These are phyloP conservation scores for Phyllotreta striolata DNA, from an alignment of 2,888 invertebrate genomes.

Conservation along the genomic window DNA sequence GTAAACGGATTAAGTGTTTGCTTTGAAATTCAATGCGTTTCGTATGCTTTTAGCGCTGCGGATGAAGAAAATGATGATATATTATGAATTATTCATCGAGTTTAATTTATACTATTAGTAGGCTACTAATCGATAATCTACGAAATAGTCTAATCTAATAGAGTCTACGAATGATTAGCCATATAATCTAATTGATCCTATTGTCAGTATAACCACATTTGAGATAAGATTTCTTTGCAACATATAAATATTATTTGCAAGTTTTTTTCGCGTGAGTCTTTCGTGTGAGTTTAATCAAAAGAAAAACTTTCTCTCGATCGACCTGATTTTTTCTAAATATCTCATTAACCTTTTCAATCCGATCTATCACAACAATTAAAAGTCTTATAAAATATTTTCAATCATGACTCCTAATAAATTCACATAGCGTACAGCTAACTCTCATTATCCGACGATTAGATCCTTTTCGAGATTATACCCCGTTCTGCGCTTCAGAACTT, in stretches of 20 bases:
- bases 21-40: constrained; percentile 14
- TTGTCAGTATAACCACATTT: too few species aligned
- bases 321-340: constrained; percentile 5
- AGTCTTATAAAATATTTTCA: constrained; percentile 21
- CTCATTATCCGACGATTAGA: constrained; percentile 24
- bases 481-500: constrained; percentile 25
- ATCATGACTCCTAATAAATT: constrained; percentile 28
- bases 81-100: too few species aligned
- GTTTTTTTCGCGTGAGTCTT: background rate
- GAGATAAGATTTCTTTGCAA: too few species aligned
- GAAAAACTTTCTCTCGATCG: background rate
- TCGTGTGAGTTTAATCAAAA: background rate
- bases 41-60: too few species aligned
- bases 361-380: constrained; percentile 27
- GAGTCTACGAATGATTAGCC: too few species aligned
- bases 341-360: constrained; percentile 13
- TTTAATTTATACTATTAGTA: too few species aligned
- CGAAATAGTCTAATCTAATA: too few species aligned
- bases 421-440: constrained; percentile 16
- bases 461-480: constrained; percentile 23
- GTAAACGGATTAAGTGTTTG: constrained; percentile 3
- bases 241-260: too few species aligned
- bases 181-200: too few species aligned
- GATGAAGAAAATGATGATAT: too few species aligned
- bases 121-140: too few species aligned